Evolutionary conservation across 92 coral and sea anemone species (phyloP).

Genomic region (Heliopora coerulea): DNA sequence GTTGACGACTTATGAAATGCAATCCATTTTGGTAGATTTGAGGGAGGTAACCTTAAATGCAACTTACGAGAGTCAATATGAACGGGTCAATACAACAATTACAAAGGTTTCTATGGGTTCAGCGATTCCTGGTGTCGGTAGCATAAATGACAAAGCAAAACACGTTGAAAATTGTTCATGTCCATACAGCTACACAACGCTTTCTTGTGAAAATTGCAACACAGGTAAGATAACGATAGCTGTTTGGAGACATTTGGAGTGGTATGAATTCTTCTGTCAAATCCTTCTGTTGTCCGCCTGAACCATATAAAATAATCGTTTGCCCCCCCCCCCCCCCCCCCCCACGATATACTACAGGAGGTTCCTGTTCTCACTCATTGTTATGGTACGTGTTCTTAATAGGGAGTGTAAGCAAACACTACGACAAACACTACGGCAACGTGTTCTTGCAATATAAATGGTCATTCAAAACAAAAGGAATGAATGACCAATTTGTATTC

Average conservation of each 20-base stretch:
- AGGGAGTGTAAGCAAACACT: too few species aligned
- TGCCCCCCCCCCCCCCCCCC: too few species aligned
- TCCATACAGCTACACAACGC: constrained; percentile 64
- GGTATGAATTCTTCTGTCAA: neutral
- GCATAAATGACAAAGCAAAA: constrained; percentile 52
- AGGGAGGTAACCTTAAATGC: constrained; percentile 39
- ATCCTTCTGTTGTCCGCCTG: too few species aligned
- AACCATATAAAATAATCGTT: too few species aligned
- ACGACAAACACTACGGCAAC: too few species aligned
- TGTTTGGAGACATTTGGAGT: neutral
- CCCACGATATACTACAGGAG: too few species aligned
- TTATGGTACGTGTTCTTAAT: too few species aligned
- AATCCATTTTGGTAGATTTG: constrained; percentile 63
- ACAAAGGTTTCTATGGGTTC: constrained; percentile 48
- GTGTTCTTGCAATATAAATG: too few species aligned
- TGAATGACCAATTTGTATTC: too few species aligned
- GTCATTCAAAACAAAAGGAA: too few species aligned
- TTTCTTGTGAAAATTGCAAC: constrained; percentile 80
- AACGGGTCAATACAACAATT: constrained; percentile 48
- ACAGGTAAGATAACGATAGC: constrained; percentile 53
- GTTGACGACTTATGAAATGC: constrained; percentile 63
- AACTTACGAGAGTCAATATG: constrained; percentile 11
- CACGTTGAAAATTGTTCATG: constrained; percentile 91
- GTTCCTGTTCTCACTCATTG: too few species aligned
- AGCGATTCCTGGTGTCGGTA: constrained; percentile 46